Conservation (phyloP, 2,797 vertebrate species). For the Protosalanx chinensis region DNA sequence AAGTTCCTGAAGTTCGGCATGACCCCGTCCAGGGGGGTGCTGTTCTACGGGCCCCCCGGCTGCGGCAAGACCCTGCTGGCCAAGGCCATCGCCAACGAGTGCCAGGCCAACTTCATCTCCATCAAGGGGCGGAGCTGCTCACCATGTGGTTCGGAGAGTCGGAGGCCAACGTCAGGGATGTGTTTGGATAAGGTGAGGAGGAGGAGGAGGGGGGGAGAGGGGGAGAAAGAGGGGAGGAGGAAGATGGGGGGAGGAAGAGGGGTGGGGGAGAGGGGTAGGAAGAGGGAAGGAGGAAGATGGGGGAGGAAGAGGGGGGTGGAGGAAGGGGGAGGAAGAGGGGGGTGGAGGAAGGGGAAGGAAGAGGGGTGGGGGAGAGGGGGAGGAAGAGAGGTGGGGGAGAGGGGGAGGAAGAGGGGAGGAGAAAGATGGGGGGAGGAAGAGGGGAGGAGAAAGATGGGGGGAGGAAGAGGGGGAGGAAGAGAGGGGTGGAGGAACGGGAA, state of each 20-base stretch:
- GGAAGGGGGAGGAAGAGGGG: no score
- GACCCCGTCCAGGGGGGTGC: constrained; percentile 61
- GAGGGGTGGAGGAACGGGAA: not conserved
- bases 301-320: no score
- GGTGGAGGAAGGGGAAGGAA: not conserved
- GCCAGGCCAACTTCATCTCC: constrained; percentile 59
- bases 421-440: not conserved
- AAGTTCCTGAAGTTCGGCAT: constrained; percentile 67
- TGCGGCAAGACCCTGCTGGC: constrained; percentile 62
- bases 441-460: not conserved
- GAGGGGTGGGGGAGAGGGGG: no score
- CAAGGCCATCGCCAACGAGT: constrained; percentile 63
- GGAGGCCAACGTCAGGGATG: no score
- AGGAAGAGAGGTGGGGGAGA: no score
- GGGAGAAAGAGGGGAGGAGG: constrained; percentile 69
- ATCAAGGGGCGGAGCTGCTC: no score
- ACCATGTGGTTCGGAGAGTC: no score
- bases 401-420: not conserved
- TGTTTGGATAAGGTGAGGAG: not conserved
- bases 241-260: no score
- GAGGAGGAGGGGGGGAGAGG: not conserved
- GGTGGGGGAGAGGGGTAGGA: no score
- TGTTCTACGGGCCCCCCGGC: constrained; percentile 63
- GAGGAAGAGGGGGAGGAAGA: not conserved
- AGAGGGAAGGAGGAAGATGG: no score